Base-by-base conservation (phyloP, 2,797 vertebrate genomes). In the Spheniscus humboldti region DNA sequence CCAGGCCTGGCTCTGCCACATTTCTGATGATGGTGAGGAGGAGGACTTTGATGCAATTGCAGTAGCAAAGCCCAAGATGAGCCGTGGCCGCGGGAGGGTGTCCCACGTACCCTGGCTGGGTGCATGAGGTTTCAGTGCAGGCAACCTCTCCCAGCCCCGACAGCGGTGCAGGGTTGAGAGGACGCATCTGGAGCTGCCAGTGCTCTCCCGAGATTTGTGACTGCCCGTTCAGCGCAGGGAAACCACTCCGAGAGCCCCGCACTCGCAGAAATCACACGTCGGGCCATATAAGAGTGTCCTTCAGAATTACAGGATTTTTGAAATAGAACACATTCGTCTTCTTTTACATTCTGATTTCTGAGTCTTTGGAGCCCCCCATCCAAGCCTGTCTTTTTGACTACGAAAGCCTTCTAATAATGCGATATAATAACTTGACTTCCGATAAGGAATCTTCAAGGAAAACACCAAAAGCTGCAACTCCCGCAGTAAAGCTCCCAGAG, bases 141-240 rank as follows among this genome's bases (percentile, higher is more conserved):
- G 22, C n/a, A 45, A 23, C 17, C 15, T 57, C 31, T 52, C 59
- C 20, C 16, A 30, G 17, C 22, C 37, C 33, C 0, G 0, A 3
- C 33, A 43, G 37, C 1, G 1, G n/a, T 1, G 0, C 22, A 28
- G 52, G 8, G 20, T 18, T 3, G 0, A 69, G 50, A 19, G 18
- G 47, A 50, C 28, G 24, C 18, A 10, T 35, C 47, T 28, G 74
- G 52, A 87, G 83, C 31, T 63, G 18, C 30, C 6, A 3, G 10
- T 59, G 25, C 25, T 60, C 41, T 60, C 50, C 55, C 0, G 0
- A 59, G 39, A n/a, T 47, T 71, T 1, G 1, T 9, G 33, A 13
- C 27, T 37, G 8, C 10, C 50, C 8, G 0, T 35, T 33, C 16
- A 17, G n/a, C 45, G 76, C 45, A 45, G 28, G 10, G 19, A 64